Base-by-base conservation (phyloP, 2,113 vertebrate species). In the Pelodiscus sinensis region DNA sequence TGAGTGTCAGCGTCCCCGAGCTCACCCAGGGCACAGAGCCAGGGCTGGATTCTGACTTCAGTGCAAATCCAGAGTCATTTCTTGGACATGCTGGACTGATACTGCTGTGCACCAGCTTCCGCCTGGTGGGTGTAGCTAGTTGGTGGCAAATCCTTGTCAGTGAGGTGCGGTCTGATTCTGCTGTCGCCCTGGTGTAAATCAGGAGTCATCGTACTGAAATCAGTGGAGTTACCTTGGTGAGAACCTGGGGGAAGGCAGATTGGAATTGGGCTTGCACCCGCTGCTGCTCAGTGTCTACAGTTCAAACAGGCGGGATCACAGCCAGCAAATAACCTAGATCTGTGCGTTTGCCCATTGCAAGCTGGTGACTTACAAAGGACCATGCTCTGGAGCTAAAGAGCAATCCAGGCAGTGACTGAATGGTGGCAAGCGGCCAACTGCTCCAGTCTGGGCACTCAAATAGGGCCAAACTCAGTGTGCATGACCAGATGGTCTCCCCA, bases 1-100 rank as follows among this genome's bases (percentile, higher is more conserved):
- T 99, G 95, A 96, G 97, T 52, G 9, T 2, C 0, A 3, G 81
- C 27, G 89, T 0, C 5, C 3, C 2, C 3, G 19, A 51, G 13
- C 56, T 50, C 62, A 16, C 31, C 8, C 24, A 38, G 58, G 27
- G 16, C 38, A 29, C 29, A 27, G 65, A 35, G 60, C 60, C 3
- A 9, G 65, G 65, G 65, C 65, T 1, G 16, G 31, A 18, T 65
- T 65, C 62, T 65, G 62, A 65, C 62, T 29, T 25, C 3, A 9
- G n/a, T 19, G 31, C 19, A 68, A 68, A 68, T 68, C 31, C 8
- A 2, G 65, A n/a, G 18, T 68, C 65, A 5, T 8, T 68, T 16
- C 31, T 31, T 68, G 65, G 18, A n/a, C 31, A 68, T 31, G 3
- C 14, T n/a, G 62, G 62, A 18, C 8, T 14, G 31, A n/a, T 15